Conservation (phyloP, 2,797 vertebrate species). For the Anguilla anguilla region DNA sequence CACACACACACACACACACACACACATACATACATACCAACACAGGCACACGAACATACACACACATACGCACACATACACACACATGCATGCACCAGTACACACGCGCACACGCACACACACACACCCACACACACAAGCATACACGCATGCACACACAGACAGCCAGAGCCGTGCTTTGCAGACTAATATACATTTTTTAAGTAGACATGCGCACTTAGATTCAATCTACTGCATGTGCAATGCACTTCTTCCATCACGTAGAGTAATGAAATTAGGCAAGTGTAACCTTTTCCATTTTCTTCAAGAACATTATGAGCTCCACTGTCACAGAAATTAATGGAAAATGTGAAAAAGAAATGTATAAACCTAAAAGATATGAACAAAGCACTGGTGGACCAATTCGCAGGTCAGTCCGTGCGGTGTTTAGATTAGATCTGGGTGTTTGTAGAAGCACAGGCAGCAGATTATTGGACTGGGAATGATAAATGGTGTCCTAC, state of each 20-base stretch:
- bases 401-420: not conserved
- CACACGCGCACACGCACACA: conserved; percentile 10
- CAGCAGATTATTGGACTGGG: not conserved
- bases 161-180: not conserved
- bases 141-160: not conserved
- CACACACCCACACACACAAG: conserved; percentile 3
- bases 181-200: not conserved
- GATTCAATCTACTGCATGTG: not conserved
- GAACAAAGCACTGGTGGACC: not conserved
- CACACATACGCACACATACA: conserved; percentile 3
- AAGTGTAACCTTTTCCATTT: conserved; percentile 5
- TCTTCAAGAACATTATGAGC: not conserved
- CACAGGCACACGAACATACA: conserved; percentile 2
- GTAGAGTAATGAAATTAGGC: conserved; percentile 13
- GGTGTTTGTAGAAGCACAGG: not conserved
- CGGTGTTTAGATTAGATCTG: not conserved
- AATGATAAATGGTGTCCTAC: not conserved
- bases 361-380: not conserved
- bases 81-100: conserved; percentile 5
- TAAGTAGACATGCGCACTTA: not conserved
- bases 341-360: not conserved
- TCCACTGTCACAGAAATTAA: not conserved
- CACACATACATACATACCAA: conserved; percentile 6
- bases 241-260: not conserved
- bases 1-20: conserved; percentile 33